These are phyloP conservation scores for Thalpophila matura DNA, from an alignment of 2,888 invertebrate genomes.

Conservation along the genomic window DNA sequence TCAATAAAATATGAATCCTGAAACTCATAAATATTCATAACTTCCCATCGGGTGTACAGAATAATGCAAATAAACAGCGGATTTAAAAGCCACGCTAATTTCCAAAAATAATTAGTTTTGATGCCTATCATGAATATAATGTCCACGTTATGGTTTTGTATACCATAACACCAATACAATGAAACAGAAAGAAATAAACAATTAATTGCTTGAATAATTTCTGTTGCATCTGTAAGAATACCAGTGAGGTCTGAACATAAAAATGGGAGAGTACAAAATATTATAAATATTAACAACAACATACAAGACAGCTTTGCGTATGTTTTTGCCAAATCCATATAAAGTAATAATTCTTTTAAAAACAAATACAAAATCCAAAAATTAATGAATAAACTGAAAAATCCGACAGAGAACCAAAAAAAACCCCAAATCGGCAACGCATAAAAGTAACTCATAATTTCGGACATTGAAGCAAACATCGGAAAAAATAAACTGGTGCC, in stretches of 20 bases:
- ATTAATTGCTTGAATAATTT: constrained; percentile 78
- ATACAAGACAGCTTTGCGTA: constrained; percentile 69
- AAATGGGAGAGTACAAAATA: constrained; percentile 76
- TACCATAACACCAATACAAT: constrained; percentile 85
- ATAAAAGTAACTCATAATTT: constrained; percentile 81
- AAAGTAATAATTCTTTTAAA: constrained; percentile 70
- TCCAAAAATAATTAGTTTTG: constrained; percentile 83
- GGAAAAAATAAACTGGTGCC: constrained; percentile 74
- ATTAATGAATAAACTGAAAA: constrained; percentile 75
- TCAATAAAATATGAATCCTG: constrained; percentile 67
- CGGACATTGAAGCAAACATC: constrained; percentile 77
- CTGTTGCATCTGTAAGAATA: constrained; percentile 73
- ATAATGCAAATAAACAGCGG: constrained; percentile 73
- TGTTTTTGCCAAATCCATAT: constrained; percentile 57
- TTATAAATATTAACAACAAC: constrained; percentile 66
- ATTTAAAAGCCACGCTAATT: constrained; percentile 78
- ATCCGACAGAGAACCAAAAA: constrained; percentile 79
- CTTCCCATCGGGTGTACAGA: constrained; percentile 62
- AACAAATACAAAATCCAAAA: constrained; percentile 78
- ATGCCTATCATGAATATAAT: constrained; percentile 87
- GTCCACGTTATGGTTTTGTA: constrained; percentile 80
- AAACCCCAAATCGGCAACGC: constrained; percentile 78
- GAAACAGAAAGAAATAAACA: constrained; percentile 78
- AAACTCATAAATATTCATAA: constrained; percentile 60
- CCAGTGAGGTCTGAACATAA: constrained; percentile 80